Evolutionary conservation across 1,140 invertebrate species (phyloP).

Genomic region (Ruditapes philippinarum): DNA sequence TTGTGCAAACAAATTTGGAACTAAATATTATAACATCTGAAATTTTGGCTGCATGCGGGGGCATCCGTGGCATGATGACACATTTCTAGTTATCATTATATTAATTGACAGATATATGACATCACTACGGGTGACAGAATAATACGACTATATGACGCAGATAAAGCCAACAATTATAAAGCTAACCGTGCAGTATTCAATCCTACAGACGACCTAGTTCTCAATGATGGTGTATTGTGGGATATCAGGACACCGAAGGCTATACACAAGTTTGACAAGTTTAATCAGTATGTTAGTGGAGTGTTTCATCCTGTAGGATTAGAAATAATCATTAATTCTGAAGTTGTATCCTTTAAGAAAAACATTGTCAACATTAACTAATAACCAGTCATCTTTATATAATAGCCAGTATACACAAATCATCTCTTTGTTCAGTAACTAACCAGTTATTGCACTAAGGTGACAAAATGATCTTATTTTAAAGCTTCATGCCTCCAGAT

Average conservation of each 20-base stretch:
- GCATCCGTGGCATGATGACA: too few species aligned
- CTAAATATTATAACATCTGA: too few species aligned
- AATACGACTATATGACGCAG: conserved; percentile 91
- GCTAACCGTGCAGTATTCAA: conserved; percentile 98
- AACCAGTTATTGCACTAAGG: too few species aligned
- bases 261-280: conserved; percentile 98
- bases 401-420: too few species aligned
- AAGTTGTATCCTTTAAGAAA: conserved; percentile 89
- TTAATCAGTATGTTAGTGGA: conserved; percentile 97
- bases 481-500: too few species aligned
- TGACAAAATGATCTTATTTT: too few species aligned
- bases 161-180: conserved; percentile 96
- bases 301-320: conserved; percentile 99
- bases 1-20: too few species aligned
- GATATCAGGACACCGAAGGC: conserved; percentile 93
- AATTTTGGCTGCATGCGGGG: too few species aligned
- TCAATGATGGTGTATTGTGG: conserved; percentile 98
- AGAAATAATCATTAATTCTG: conserved; percentile 90
- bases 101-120: conserved; percentile 93
- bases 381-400: too few species aligned
- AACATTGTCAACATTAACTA: too few species aligned
- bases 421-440: too few species aligned
- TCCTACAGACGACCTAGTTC: conserved; percentile 96
- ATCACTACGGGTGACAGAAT: conserved; percentile 93
- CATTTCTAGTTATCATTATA: too few species aligned